Evolutionary conservation across 2,113 vertebrate species (phyloP), one percentile per base, ranked within the genome.

Genomic region (Oryctolagus cuniculus): DNA sequence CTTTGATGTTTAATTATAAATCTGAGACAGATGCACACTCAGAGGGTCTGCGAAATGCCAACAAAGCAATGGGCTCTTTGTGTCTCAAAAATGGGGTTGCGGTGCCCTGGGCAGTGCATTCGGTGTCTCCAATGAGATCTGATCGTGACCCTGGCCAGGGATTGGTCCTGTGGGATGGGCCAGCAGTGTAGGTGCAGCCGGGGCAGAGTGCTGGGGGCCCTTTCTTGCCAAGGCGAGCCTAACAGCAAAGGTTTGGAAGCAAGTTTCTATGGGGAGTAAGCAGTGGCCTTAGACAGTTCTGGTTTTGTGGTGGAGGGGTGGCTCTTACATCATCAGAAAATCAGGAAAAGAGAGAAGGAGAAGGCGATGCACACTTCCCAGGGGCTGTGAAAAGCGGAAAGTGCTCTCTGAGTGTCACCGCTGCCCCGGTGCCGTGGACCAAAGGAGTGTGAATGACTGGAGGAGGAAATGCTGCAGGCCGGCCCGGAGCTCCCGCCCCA

Each of bases 1-100:
- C 82, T 69, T 64, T 83, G 49, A 53, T 77, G 44, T 84, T 87
- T 78, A 89, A 93, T 91, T 69, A 73, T 67, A 93, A 94, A 90
- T 53, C 81, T 1, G 7, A 89, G 80, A 69, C 36, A 34, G 70
- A 36, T 58, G 73, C 72, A 22, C 64, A 74, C 66, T 63, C 24
- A 87, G 2, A 24, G 73, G 51, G 12, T 66, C 83, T 73, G 61
- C 27, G 61, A 66, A 67, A 63, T 51, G 72, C 75, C 74, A 38
- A 89, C 69, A 19, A 87, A 87, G 55, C 70, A 61, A n/a, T 58
- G 75, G 58, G 44, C 29, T 94, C 87, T 78, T 80, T 81, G 61
- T 90, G 63, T 64, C 74, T 84, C 67, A 34, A n/a, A 90, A 85
- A 21, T 66, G 55, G 70, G 77, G 36, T 80, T 91, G 89, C 5